Evolutionary conservation across 2,797 vertebrate genomes (phyloP).

Genomic region (Syngnathus rostellatus): DNA sequence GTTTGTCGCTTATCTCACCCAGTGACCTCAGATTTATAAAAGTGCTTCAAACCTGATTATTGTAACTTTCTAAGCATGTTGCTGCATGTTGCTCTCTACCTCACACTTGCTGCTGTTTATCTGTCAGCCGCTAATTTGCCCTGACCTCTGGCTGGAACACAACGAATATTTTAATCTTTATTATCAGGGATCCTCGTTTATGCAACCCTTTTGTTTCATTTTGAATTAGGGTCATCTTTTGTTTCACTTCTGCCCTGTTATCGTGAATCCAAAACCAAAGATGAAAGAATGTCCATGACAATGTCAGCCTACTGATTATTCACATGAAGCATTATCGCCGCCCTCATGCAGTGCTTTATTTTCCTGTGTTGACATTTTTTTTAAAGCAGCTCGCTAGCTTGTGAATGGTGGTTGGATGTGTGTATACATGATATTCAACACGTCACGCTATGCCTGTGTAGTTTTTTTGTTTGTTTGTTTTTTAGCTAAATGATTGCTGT

Average conservation of each 20-base stretch:
- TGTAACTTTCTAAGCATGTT: conserved; percentile 13
- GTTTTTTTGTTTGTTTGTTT: not conserved
- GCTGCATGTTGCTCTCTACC: conserved; percentile 38
- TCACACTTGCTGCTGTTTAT: conserved; percentile 20
- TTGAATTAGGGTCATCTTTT: conserved; percentile 22
- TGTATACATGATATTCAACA: conserved; percentile 27
- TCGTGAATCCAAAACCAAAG: conserved; percentile 33
- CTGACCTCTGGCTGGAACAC: conserved; percentile 9
- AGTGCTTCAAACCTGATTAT: conserved; percentile 2
- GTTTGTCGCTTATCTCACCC: conserved; percentile 48
- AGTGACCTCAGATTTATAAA: conserved; percentile 28
- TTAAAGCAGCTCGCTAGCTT: conserved; percentile 33
- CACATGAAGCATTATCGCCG: conserved; percentile 15
- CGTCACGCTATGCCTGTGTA: conserved; percentile 18
- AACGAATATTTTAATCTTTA: conserved; percentile 4
- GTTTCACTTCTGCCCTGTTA: conserved; percentile 36
- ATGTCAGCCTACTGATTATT: conserved; percentile 24
- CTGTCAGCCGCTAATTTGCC: conserved; percentile 5
- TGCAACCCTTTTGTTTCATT: conserved; percentile 14
- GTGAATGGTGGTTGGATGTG: conserved; percentile 31
- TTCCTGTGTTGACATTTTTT: conserved; percentile 30
- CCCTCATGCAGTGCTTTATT: conserved; percentile 27
- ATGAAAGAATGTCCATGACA: conserved; percentile 46
- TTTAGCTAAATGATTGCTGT: conserved; percentile 22
- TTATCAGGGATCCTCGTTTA: conserved; percentile 21